Evolutionary conservation across 2,113 vertebrate genomes (phyloP), one percentile per base, ranked within the genome.

Genomic region (Pipa parva): DNA sequence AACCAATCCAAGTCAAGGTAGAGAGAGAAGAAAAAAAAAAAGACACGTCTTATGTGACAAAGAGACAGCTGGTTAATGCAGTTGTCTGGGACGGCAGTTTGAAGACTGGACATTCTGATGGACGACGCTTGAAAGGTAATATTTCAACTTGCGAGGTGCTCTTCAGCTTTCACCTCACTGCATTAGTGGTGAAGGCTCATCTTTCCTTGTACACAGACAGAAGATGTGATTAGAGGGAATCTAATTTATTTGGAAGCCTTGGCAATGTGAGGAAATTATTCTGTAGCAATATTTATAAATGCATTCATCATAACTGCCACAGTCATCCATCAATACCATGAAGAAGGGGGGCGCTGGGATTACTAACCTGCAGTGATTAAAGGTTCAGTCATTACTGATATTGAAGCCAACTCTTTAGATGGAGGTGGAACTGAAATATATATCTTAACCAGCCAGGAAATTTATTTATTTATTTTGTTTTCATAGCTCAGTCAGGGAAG

Each of bases 211-310:
- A 77, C 72, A 69, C 66, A 79, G 77, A 79, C 76, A 80, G 75
- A 77, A 83, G 78, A 85, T 88, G 77, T 85, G 83, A 88, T 89
- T 88, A 87, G 80, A 87, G 71, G 42, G 78, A 84, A 87, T 85
- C 81, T 88, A 85, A 89, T 88, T 89, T 87, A 81, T 89, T 85
- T 87, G 74, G 81, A 87, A 79, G 82, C 78, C 88, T 78, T 75
- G 80, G 82, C 64, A 65, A 81, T 74, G 72, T 81, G 84, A 84
- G 80, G 75, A 85, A 88, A 88, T 87, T 87, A 87, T 85, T 86
- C 82, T 74, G 75, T 80, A 77, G 84, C 80, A 84, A 82, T 83
- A 86, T 89, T 89, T 87, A 84, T 79, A 88, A 86, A 86, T 85
- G 82, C 81, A 82, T 87, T 85, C 80, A 85, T 87, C 85, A 85